A percentile compares a stretch with the other conserved stretches of the same genome.
phyloP scores from a whole-genome alignment of 1,140 invertebrate genomes.

The Zelostemma sp. region DNA sequence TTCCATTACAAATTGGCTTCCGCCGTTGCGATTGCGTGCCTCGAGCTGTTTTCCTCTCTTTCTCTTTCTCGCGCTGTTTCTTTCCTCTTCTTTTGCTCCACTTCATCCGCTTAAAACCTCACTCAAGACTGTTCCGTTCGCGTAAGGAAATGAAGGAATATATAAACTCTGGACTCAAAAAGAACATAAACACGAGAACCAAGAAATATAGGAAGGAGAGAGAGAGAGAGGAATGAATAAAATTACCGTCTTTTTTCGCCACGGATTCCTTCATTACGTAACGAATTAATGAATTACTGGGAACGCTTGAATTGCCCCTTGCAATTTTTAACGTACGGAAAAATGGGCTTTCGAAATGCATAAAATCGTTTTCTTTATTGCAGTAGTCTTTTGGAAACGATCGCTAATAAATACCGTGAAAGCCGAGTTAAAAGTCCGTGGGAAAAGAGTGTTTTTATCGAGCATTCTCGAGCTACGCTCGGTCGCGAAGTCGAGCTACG shows the following conservation, averaged over 20 bases:
- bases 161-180: background rate
- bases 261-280: too few relatives aligned
- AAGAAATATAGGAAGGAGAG: conserved; percentile 5
- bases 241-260: too few relatives aligned
- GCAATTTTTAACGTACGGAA: too few relatives aligned
- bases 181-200: conserved; percentile 7
- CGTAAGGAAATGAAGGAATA: conserved; percentile 10
- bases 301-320: background rate
- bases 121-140: conserved; percentile 6
- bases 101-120: background rate
- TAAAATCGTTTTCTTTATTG: background rate
- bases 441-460: too few relatives aligned
- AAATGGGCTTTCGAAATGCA: background rate
- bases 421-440: too few relatives aligned
- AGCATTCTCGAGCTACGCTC: too few relatives aligned
- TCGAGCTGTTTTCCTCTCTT: conserved; percentile 27
- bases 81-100: conserved; percentile 14
- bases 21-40: conserved; percentile 24
- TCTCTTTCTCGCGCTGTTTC: conserved; percentile 20
- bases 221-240: too few relatives aligned
- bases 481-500: conserved; percentile 24
- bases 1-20: conserved; percentile 18
- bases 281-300: background rate
- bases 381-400: background rate
- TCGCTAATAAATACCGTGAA: too few relatives aligned